phyloP scores from a whole-genome alignment of 2,797 vertebrate species.

The Sebastes itinus region DNA sequence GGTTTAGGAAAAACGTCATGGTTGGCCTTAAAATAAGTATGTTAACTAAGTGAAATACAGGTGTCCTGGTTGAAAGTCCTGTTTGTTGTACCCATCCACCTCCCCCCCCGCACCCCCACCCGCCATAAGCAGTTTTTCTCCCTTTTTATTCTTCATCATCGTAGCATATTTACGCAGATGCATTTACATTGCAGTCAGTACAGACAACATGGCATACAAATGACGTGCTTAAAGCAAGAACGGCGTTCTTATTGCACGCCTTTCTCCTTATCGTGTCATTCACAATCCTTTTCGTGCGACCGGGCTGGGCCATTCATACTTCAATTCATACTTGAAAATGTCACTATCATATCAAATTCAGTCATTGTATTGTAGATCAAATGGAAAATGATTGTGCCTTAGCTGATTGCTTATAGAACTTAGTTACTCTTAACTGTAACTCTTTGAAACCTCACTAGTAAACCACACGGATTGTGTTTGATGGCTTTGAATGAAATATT shows the following conservation, averaged over 20 bases:
- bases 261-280: not conserved
- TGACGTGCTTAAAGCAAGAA: not conserved
- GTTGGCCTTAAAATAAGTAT: no score
- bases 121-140: no score
- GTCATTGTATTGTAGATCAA: not conserved
- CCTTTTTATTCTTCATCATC: no score
- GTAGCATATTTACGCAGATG: not conserved
- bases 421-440: not conserved
- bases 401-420: not conserved
- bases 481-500: not conserved
- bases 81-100: no score
- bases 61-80: no score
- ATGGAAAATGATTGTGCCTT: not conserved
- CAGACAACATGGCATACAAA: not conserved
- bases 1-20: no score
- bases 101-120: no score
- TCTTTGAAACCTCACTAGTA: not conserved
- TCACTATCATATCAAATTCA: not conserved
- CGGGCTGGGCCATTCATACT: no score
- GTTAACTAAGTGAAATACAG: no score
- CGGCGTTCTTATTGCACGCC: not conserved
- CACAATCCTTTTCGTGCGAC: no score
- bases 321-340: not conserved
- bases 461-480: not conserved
- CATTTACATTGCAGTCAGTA: not conserved